phyloP scores from a whole-genome alignment of 2,797 vertebrate genomes.

The Gephyroberyx darwinii region DNA sequence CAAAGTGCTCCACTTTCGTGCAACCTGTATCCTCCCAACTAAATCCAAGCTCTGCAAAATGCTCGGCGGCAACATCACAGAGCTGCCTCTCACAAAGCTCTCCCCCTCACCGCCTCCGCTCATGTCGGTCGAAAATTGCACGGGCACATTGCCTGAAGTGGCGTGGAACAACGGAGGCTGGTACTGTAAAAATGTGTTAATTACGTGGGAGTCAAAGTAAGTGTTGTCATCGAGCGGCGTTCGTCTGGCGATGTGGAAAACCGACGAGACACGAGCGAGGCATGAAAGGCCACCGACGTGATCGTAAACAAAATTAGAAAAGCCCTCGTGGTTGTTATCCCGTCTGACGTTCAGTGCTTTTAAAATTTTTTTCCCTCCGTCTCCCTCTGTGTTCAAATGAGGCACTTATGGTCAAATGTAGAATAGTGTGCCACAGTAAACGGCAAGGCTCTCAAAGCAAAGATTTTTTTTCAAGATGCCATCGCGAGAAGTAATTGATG shows the following conservation, averaged over 20 bases:
- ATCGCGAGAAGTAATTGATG: not conserved
- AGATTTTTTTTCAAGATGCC: not conserved
- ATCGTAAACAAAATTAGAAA: conserved; percentile 24
- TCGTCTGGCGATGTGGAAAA: conserved; percentile 47
- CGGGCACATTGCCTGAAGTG: conserved; percentile 65
- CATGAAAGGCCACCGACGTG: conserved; percentile 29
- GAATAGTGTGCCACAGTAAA: not conserved
- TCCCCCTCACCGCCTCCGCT: conserved; percentile 49
- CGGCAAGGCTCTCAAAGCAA: not conserved
- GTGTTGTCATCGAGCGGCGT: conserved; percentile 47
- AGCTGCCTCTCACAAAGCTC: conserved; percentile 52
- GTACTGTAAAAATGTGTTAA: conserved; percentile 65
- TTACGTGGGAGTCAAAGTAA: conserved; percentile 64
- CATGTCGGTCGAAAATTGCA: conserved; percentile 50
- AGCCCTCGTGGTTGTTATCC: not conserved
- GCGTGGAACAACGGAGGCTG: conserved; percentile 47
- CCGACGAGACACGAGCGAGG: conserved; percentile 26
- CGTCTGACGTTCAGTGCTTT: conserved; percentile 6
- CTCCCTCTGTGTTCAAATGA: conserved; percentile 27
- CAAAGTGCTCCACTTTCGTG: conserved; percentile 57
- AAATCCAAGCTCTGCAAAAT: conserved; percentile 50
- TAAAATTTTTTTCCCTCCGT: not conserved
- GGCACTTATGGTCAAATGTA: not conserved
- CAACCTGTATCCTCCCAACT: conserved; percentile 21
- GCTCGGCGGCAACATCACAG: conserved; percentile 54